phyloP scores from a whole-genome alignment of 1,140 invertebrate species.

The Pteromalus puparum region DNA sequence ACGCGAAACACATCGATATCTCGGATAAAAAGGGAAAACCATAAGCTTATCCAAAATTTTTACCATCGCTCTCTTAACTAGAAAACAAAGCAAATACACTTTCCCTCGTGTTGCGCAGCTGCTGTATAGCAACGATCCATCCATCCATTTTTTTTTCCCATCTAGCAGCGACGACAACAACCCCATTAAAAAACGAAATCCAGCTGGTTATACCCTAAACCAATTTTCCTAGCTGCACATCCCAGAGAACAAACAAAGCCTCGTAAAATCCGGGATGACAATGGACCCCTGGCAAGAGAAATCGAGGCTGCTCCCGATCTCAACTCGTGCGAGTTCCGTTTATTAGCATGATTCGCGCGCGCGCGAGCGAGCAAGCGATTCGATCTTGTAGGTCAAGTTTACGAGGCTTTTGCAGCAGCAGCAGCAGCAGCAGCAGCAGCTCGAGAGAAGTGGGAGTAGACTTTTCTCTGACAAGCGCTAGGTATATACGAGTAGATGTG shows the following conservation, averaged over 20 bases:
- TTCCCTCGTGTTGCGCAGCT: background rate
- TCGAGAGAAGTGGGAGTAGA: background rate
- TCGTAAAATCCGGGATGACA: slow-evolving; percentile 13
- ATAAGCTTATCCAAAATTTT: background rate
- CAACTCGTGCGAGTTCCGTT: slow-evolving; percentile 7
- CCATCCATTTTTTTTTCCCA: background rate
- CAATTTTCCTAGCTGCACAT: too few relatives aligned
- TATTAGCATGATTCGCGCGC: slow-evolving; percentile 34
- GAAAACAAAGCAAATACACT: background rate
- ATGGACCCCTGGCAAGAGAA: slow-evolving; percentile 17
- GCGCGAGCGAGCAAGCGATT: background rate
- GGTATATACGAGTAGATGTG: too few relatives aligned
- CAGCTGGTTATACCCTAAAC: too few relatives aligned
- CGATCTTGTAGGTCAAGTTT: slow-evolving; percentile 52
- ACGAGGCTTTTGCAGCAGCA: background rate
- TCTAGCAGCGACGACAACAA: background rate
- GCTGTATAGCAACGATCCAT: too few relatives aligned
- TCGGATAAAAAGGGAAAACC: background rate
- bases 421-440: background rate
- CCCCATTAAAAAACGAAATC: background rate
- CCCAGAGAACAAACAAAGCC: too few relatives aligned
- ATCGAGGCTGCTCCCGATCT: slow-evolving; percentile 31
- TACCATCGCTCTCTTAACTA: background rate
- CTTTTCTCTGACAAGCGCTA: background rate
- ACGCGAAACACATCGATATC: too few relatives aligned